Conservation (phyloP, 1,140 invertebrate genomes). For the Hestina assimilis region DNA sequence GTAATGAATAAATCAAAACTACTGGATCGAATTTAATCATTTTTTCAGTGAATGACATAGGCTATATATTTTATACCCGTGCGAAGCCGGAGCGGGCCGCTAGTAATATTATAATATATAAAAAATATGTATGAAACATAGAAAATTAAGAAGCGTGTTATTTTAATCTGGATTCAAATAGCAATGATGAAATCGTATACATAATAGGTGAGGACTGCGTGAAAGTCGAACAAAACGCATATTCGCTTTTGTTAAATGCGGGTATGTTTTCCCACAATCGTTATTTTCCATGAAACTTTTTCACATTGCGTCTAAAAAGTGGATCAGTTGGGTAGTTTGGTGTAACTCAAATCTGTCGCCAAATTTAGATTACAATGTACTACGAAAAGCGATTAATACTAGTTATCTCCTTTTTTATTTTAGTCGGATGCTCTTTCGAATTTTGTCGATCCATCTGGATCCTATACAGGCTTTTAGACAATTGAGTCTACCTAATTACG, state of each 20-base stretch:
- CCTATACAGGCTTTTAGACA: conserved; percentile 29
- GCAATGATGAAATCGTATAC: neutral
- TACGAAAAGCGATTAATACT: conserved; percentile 76
- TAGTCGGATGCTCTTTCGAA: conserved; percentile 70
- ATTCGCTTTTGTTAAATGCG: conserved; percentile 12
- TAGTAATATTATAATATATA: too few relatives aligned
- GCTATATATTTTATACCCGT: too few relatives aligned
- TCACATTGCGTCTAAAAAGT: conserved; percentile 65
- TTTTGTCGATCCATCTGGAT: conserved; percentile 41
- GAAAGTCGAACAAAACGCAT: conserved; percentile 9
- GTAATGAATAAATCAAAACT: too few relatives aligned
- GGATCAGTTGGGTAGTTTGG: conserved; percentile 64
- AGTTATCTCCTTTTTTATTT: conserved; percentile 65
- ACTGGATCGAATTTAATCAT: too few relatives aligned
- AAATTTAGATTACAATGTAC: conserved; percentile 73
- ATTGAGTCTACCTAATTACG: conserved; percentile 24
- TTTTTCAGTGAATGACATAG: too few relatives aligned
- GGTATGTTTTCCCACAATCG: conserved; percentile 36
- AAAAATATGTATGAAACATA: too few relatives aligned
- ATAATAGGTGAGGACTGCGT: conserved; percentile 7
- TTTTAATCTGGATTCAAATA: conserved; percentile 1
- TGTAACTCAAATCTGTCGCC: conserved; percentile 70
- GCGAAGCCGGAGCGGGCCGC: too few relatives aligned
- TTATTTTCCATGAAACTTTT: conserved; percentile 63
- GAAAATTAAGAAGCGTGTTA: neutral